A percentile compares a stretch with the other conserved stretches of the same genome.
phyloP scores from a whole-genome alignment of 2,113 vertebrate genomes.

The Epinephelus lanceolatus region DNA sequence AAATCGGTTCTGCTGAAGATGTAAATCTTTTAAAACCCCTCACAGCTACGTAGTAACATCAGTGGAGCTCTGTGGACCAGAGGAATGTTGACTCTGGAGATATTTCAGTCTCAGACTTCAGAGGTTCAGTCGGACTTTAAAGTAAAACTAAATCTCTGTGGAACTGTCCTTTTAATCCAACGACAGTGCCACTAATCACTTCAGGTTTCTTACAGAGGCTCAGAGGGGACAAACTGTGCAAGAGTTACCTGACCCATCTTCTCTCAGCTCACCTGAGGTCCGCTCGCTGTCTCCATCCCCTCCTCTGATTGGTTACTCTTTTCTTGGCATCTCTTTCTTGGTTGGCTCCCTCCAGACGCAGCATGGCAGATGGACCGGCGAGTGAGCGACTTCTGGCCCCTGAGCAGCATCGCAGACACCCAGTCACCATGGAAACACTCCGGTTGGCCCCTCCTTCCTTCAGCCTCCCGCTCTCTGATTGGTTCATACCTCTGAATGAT shows the following conservation, averaged over 20 bases:
- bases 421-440: constrained; percentile 93
- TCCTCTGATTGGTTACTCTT: constrained; percentile 58
- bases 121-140: too few species aligned
- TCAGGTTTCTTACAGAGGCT: neutral
- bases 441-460: constrained; percentile 86
- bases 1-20: too few species aligned
- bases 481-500: constrained; percentile 31
- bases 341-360: constrained; percentile 89
- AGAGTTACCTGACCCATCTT: neutral
- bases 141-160: neutral
- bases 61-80: too few species aligned
- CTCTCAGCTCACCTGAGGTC: constrained; percentile 22
- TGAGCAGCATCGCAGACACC: constrained; percentile 86
- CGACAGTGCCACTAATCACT: neutral
- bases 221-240: neutral
- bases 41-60: too few species aligned
- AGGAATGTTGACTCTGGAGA: too few species aligned
- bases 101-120: too few species aligned
- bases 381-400: constrained; percentile 91
- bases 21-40: too few species aligned
- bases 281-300: neutral
- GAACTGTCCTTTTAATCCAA: neutral
- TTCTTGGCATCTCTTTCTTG: constrained; percentile 53
- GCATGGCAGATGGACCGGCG: constrained; percentile 96
- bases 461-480: constrained; percentile 16